Base-by-base conservation (phyloP, 2,113 vertebrate genomes). In the Pelecanoides urinatrix region DNA sequence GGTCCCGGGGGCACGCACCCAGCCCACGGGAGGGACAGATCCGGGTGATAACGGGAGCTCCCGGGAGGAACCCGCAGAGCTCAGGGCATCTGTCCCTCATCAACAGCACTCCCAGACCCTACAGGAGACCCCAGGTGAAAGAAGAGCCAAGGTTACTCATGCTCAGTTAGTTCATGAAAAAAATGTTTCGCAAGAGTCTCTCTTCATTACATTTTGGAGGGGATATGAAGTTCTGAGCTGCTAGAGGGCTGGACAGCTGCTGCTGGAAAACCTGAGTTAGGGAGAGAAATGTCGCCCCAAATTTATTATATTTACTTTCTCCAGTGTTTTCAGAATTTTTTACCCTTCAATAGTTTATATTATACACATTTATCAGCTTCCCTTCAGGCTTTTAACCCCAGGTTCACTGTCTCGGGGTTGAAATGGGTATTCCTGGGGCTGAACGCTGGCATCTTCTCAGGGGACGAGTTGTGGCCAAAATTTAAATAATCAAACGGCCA, bases 231-330 rank as follows among this genome's bases (percentile, higher is more conserved):
- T 65, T 49, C 74, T 83, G 47, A 66, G 67, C 76, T 65, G 22
- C 49, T 23, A 11, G 49, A 72, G 67, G 67, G 85, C 34, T 90
- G 88, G 78, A 84, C 94, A 90, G 93, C 86, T 88, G 89, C 77
- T 75, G 92, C 92, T 90, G 88, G 62, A 88, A 93, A 96, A 96
- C 79, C 66, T 78, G 75, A 73, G 80, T 38, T 90, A 92, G 83
- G 94, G 91, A 90, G 86, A 89, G 93, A 90, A 86, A 90, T 76
- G 92, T 96, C 86, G 44, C 88, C 90, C 72, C 94, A 95, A 96
- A 97, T 97, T 93, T 96, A 96, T 97, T 97, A 88, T 91, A 96
- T 91, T 96, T 92, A 97, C 95, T 95, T 97, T 96, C 92, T 83
- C 66, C 66, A 19, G 77, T 96, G 80, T 97, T 97, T 95, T 95